Conservation (phyloP, 2,888 invertebrate species). For the Phyto melanocephala region DNA sequence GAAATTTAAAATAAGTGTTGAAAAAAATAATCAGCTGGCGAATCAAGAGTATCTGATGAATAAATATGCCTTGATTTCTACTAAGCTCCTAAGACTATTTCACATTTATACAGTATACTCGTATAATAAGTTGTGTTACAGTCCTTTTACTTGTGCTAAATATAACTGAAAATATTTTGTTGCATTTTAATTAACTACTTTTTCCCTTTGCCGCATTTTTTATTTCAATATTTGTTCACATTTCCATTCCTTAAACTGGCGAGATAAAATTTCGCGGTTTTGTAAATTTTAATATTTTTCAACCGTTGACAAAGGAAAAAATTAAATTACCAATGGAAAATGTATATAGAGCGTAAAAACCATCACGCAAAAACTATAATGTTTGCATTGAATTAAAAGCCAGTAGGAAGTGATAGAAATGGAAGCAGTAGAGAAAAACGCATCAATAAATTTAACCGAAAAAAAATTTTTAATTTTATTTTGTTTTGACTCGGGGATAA, state of each 20-base stretch:
- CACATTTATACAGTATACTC: too few relatives aligned
- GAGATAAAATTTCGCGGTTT: neutral
- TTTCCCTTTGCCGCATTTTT: neutral
- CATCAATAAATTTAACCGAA: neutral
- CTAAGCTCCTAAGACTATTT: too few relatives aligned
- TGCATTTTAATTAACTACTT: neutral
- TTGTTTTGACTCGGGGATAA: neutral
- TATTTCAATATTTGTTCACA: neutral
- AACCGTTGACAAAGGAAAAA: neutral
- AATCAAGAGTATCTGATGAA: too few relatives aligned
- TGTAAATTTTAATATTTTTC: neutral
- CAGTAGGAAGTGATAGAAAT: neutral
- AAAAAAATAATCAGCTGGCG: too few relatives aligned
- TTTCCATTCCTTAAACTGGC: neutral
- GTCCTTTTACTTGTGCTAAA: too few relatives aligned
- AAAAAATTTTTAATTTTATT: neutral
- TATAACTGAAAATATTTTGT: neutral
- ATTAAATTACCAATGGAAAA: neutral
- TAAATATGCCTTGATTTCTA: too few relatives aligned
- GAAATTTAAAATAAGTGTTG: too few relatives aligned
- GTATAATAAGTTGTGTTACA: too few relatives aligned
- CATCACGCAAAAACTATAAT: slow-evolving; percentile 6
- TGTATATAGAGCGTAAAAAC: neutral
- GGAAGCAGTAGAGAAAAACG: neutral
- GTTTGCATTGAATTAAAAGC: neutral